phyloP scores from a whole-genome alignment of 2,113 vertebrate genomes.

The Rhipidura dahli region DNA sequence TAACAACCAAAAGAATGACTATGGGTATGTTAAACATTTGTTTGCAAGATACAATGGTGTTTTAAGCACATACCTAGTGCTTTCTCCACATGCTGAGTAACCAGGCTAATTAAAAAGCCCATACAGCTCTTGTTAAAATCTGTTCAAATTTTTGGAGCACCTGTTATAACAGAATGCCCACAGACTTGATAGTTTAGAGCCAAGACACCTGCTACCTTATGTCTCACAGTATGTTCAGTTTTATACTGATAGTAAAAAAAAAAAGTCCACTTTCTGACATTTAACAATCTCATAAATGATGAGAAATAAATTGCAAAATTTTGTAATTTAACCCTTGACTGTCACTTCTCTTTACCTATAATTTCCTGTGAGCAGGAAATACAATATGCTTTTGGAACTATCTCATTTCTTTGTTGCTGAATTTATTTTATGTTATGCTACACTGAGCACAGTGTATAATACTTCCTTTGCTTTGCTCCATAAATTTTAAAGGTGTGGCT shows the following conservation, averaged over 20 bases:
- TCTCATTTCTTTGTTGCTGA: background rate
- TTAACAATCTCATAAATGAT: conserved; percentile 78
- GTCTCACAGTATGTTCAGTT: conserved; percentile 83
- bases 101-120: conserved; percentile 84
- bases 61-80: conserved; percentile 79
- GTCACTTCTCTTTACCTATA: conserved; percentile 59
- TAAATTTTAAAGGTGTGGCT: background rate
- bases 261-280: conserved; percentile 80
- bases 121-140: conserved; percentile 82
- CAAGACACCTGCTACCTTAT: conserved; percentile 87
- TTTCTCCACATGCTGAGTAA: conserved; percentile 82
- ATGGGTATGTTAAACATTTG: conserved; percentile 69
- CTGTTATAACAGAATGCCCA: conserved; percentile 86
- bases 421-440: background rate
- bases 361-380: conserved; percentile 5
- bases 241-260: conserved; percentile 79
- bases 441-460: background rate
- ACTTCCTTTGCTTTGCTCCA: background rate
- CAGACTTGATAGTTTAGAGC: conserved; percentile 82
- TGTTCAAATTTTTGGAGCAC: conserved; percentile 84
- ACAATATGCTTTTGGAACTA: background rate
- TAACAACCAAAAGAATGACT: conserved; percentile 55
- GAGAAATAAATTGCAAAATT: conserved; percentile 75
- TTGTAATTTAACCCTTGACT: conserved; percentile 73
- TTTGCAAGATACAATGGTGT: conserved; percentile 78